phyloP scores from a whole-genome alignment of 2,888 invertebrate genomes.

The Druceiella hillmani region DNA sequence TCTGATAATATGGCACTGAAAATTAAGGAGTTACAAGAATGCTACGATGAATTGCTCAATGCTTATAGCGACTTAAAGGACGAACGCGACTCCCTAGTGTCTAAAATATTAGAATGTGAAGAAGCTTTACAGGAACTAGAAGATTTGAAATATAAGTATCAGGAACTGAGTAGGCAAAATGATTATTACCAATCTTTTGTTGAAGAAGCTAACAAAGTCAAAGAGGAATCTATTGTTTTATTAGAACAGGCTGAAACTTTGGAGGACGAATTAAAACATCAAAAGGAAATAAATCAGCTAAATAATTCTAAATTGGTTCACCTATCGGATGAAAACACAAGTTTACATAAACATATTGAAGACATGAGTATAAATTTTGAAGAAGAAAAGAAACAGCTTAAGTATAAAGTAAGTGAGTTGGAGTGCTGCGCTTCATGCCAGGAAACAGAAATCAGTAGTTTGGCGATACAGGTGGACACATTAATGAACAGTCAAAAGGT shows the following conservation, averaged over 20 bases:
- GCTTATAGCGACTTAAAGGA: slow-evolving; percentile 40
- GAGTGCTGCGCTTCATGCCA: too few relatives aligned
- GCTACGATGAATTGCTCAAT: slow-evolving; percentile 37
- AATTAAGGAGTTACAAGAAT: slow-evolving; percentile 37
- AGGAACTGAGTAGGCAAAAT: slow-evolving; percentile 20
- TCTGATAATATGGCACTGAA: too few relatives aligned
- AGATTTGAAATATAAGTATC: slow-evolving; percentile 36
- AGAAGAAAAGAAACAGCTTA: slow-evolving; percentile 44
- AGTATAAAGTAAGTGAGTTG: slow-evolving; percentile 47
- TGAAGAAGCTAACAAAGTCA: slow-evolving; percentile 30
- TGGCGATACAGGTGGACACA: too few relatives aligned
- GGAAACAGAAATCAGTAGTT: too few relatives aligned
- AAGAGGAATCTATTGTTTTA: slow-evolving; percentile 29
- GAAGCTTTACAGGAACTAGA: slow-evolving; percentile 30
- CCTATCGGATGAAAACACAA: slow-evolving; percentile 34
- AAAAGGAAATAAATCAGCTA: slow-evolving; percentile 29
- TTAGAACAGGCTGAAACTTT: slow-evolving; percentile 31
- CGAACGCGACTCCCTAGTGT: slow-evolving; percentile 34
- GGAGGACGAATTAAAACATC: slow-evolving; percentile 29
- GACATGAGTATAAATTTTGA: slow-evolving; percentile 34
- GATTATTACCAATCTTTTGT: slow-evolving; percentile 31
- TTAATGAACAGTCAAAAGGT: too few relatives aligned
- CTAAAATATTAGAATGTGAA: slow-evolving; percentile 32
- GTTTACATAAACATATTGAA: slow-evolving; percentile 35
- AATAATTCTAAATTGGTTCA: slow-evolving; percentile 34